Evolutionary conservation across 1,140 invertebrate genomes (phyloP).

Genomic region (Pseudomyrmex cubaensis): DNA sequence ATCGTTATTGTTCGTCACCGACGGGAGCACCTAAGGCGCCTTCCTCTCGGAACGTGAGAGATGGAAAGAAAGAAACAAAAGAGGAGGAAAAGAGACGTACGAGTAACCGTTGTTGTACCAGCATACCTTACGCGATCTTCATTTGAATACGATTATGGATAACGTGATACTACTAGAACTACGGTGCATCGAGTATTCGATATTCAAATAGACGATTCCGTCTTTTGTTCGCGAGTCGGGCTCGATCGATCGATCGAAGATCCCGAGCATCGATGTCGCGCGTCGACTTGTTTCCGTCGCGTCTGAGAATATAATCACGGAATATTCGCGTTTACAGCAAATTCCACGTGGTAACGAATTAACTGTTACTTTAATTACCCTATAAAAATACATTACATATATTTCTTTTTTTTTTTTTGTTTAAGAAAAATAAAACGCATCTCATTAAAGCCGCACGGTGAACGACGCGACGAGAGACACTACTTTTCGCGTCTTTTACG

Average conservation of each 20-base stretch:
- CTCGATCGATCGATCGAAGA: slow-evolving; percentile 71
- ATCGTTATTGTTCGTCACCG: slow-evolving; percentile 83
- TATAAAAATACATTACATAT: neutral
- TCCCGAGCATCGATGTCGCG: slow-evolving; percentile 25
- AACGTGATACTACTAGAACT: slow-evolving; percentile 72
- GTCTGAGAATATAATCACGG: neutral
- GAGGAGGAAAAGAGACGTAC: slow-evolving; percentile 23
- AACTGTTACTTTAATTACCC: neutral
- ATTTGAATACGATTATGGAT: slow-evolving; percentile 86
- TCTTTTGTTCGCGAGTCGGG: slow-evolving; percentile 63
- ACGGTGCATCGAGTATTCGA: slow-evolving; percentile 79
- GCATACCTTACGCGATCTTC: slow-evolving; percentile 84
- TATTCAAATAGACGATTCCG: slow-evolving; percentile 83
- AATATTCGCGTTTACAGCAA: neutral
- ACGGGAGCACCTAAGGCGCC: slow-evolving; percentile 29
- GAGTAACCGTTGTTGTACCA: slow-evolving; percentile 80
- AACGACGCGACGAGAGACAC: slow-evolving; percentile 32
- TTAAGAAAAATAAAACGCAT: slow-evolving; percentile 1
- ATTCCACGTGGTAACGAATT: neutral
- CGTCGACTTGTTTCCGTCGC: neutral
- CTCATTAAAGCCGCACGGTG: slow-evolving; percentile 37
- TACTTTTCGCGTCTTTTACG: slow-evolving; percentile 46
- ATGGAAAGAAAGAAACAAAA: slow-evolving; percentile 64
- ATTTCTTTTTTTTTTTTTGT: neutral
- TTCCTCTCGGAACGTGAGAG: too few relatives aligned